Base-by-base conservation (phyloP, 2,797 vertebrate species). In the Taeniopygia guttata region DNA sequence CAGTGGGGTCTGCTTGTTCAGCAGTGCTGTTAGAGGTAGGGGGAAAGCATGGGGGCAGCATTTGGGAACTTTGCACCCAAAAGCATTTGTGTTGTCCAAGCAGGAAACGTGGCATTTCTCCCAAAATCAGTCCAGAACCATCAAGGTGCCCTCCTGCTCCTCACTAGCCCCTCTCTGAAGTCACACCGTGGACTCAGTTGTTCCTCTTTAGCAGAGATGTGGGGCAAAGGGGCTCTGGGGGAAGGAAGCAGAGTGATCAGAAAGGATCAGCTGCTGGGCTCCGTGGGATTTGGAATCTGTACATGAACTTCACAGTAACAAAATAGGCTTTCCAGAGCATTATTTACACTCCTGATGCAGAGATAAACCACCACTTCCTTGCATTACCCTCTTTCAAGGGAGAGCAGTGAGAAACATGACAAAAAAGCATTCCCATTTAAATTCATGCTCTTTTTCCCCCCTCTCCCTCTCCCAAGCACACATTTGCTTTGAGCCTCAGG, bases 351-450 rank as follows among this genome's bases (percentile, higher is more conserved):
- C 63, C 34, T 7, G 18, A 88, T 84, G 45, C 23, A 88, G 56
- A 93, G 77, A 94, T 90, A 96, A 94, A 87, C 77, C 48, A 84
- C 67, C 63, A 20, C 70, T 94, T 91, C 94, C 80, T 89, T 79
- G n/a, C 87, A 25, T 73, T 86, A 34, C 69, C 52, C 62, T 84
- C 79, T 88, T 95, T 75, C 94, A 95, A 95, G 79, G 5, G 16
- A 86, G 23, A 86, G n/a, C 76, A 89, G 91, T 96, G 94, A 96
- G 95, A 96, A 96, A 95, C 85, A 84, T 0, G 11, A 43, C 87
- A 76, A 56, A 93, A 90, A 84, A 81, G 59, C 67, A 79, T 96
- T 96, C 94, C 90, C 95, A 94, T 96, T 97, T 94, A 19, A 91
- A 76, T 60, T 63, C 56, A 29, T 10, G 21, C 13, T 76, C 69